phyloP scores from a whole-genome alignment of 2,888 invertebrate species.

The Melinaea menophilus region DNA sequence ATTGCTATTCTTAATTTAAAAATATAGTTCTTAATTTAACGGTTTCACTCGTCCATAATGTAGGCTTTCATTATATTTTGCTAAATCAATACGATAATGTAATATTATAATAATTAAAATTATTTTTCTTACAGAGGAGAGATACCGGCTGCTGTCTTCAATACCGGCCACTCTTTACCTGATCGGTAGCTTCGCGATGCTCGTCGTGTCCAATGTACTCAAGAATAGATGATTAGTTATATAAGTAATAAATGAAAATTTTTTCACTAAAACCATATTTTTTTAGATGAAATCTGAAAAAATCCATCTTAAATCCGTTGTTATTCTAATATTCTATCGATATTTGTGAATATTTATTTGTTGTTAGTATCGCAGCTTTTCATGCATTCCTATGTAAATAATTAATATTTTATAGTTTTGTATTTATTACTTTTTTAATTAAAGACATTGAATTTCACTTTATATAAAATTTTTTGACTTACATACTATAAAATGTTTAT shows the following conservation, averaged over 20 bases:
- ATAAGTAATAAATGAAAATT: conserved; percentile 33
- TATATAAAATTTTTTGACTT: no score
- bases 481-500: no score
- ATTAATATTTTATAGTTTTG: no score
- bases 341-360: no score
- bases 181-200: conserved; percentile 84
- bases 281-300: no score
- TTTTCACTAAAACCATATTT: background rate
- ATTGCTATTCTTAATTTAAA: background rate
- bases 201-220: conserved; percentile 69
- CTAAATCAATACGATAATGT: background rate
- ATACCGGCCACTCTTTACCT: conserved; percentile 87
- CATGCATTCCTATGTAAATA: no score
- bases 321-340: no score
- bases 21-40: background rate
- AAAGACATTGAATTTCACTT: no score
- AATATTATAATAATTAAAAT: conserved; percentile 14
- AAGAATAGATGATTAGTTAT: conserved; percentile 49
- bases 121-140: conserved; percentile 82
- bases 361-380: no score
- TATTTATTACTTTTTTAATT: no score
- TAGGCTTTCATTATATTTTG: background rate
- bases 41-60: background rate
- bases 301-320: no score
- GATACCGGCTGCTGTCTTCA: conserved; percentile 86